phyloP scores from a whole-genome alignment of 2,888 invertebrate species.

The Agriopis aurantiaria region DNA sequence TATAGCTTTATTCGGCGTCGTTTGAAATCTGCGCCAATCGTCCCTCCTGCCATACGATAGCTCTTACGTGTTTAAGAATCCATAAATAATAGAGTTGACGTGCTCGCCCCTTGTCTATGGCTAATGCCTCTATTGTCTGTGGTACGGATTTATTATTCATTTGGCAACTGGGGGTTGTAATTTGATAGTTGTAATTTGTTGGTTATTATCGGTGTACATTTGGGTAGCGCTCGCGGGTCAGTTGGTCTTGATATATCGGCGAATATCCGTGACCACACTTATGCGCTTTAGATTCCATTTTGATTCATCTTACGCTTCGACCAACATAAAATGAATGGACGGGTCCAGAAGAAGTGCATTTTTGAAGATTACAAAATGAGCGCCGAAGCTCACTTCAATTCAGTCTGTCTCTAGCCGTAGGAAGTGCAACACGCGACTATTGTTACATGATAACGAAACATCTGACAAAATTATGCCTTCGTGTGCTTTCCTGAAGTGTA shows the following conservation, averaged over 20 bases:
- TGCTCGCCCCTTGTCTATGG: slow-evolving; percentile 73
- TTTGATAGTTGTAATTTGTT: slow-evolving; percentile 65
- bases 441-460: too few species aligned
- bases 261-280: not conserved
- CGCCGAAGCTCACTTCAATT: too few species aligned
- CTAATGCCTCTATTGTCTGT: slow-evolving; percentile 84
- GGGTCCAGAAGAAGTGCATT: too few species aligned
- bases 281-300: too few species aligned
- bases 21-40: slow-evolving; percentile 35
- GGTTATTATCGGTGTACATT: slow-evolving; percentile 45
- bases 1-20: not conserved
- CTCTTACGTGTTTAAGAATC: slow-evolving; percentile 86
- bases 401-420: too few species aligned
- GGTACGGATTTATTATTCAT: slow-evolving; percentile 84
- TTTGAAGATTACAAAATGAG: too few species aligned
- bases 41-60: slow-evolving; percentile 62
- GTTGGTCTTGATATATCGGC: not conserved
- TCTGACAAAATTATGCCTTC: too few species aligned
- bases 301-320: too few species aligned
- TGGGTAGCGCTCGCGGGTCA: not conserved
- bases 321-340: too few species aligned
- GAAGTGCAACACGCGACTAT: too few species aligned
- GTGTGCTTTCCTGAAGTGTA: too few species aligned
- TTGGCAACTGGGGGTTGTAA: slow-evolving; percentile 78
- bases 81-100: slow-evolving; percentile 87